Base-by-base conservation (phyloP, 2,888 invertebrate species). In the Epinotia demarniana region DNA sequence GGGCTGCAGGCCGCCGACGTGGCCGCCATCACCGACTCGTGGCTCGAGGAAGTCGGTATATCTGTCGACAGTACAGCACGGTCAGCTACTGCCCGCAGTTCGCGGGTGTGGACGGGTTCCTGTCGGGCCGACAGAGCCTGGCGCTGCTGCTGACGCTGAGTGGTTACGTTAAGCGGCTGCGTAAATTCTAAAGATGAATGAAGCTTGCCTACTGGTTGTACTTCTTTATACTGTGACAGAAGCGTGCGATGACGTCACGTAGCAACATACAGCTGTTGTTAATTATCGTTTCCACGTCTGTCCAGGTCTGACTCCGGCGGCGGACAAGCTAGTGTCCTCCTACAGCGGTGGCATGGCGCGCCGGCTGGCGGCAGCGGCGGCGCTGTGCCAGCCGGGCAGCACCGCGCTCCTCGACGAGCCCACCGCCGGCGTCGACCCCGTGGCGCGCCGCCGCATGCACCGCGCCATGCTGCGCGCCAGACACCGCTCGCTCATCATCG, bases 61-160 rank as follows among this genome's bases (percentile, higher is more conserved):
- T 55, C 19, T 55, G 55, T 18, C 55, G 6, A n/a, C 53, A 53
- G 18, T 11, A 19, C 57, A 57, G 18, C 33, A 33, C 33, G 33
- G 33, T 33, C 33, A 98, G 98, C 39, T 99, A 99, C 90, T 99
- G 99, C 87, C 98, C 99, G 0, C 99, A 99, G 93, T 96, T 96
- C 87, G 96, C 97, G 90, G 97, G 97, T 0, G 89, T 98, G 62
- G 96, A 98, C 82, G 95, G 95, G 73, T 96, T 96, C 82, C 95
- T 98, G 86, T 97, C 97, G 11, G 97, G 97, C 0, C 90, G 95
- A 75, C 96, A 98, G 85, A 96, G 97, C 84, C 90, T 99, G 64
- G 90, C 87, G 63, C 92, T 97, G 77, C 96, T 97, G 90, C 97
- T 27, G 23, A 27, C 23, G 2, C 23, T 27, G 23, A 3, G 2